Evolutionary conservation across 2,113 vertebrate species (phyloP).

Genomic region (Phrynosoma blainvillii): DNA sequence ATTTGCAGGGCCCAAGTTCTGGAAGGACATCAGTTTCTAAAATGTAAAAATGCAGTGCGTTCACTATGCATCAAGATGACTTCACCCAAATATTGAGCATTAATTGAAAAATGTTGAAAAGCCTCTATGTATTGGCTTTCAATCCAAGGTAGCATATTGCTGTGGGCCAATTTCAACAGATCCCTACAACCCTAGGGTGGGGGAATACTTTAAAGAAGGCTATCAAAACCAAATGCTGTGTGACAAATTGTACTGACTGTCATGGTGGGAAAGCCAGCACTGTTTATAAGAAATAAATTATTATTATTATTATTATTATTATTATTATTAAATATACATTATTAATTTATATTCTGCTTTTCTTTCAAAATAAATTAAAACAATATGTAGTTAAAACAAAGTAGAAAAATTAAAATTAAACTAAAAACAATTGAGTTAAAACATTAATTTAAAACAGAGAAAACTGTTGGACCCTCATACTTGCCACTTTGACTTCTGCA

Average conservation of each 20-base stretch:
- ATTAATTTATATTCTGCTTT: too few relatives aligned
- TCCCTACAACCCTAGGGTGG: too few relatives aligned
- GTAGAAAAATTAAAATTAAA: too few relatives aligned
- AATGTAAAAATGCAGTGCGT: constrained; percentile 48
- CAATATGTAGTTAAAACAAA: too few relatives aligned
- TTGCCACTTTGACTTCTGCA: too few relatives aligned
- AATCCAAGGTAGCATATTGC: not conserved
- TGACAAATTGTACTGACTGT: not conserved
- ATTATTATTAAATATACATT: too few relatives aligned
- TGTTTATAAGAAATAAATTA: too few relatives aligned
- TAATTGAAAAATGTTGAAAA: not conserved
- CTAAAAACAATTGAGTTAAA: too few relatives aligned
- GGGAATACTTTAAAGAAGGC: not conserved
- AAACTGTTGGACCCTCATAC: too few relatives aligned
- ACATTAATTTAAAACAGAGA: too few relatives aligned
- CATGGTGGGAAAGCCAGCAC: not conserved
- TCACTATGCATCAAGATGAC: not conserved
- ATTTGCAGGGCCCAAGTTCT: constrained; percentile 55
- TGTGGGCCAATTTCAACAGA: not conserved
- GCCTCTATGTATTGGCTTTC: not conserved
- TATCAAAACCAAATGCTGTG: not conserved
- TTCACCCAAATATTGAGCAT: not conserved
- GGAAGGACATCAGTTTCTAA: constrained; percentile 58
- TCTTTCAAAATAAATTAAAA: too few relatives aligned
- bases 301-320: too few relatives aligned